A percentile compares a stretch with the other conserved stretches of the same genome.
These are phyloP conservation scores for Heliangelus exortis DNA, from an alignment of 2,797 vertebrate genomes.

Conservation along the genomic window DNA sequence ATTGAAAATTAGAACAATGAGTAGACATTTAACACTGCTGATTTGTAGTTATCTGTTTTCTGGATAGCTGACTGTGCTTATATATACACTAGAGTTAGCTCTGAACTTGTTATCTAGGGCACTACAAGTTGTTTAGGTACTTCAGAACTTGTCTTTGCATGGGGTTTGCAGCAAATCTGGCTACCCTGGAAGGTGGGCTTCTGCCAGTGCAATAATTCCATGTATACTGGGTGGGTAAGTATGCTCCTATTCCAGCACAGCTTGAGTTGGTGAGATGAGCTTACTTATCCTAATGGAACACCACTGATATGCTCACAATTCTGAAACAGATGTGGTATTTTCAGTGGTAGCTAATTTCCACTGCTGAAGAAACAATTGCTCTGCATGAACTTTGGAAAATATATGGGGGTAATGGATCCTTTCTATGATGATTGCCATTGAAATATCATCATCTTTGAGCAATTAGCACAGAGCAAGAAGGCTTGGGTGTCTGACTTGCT, in stretches of 20 bases:
- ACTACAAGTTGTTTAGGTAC: background rate
- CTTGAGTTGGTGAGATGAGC: background rate
- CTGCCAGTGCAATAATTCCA: background rate
- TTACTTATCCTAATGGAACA: background rate
- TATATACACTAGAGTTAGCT: accelerated
- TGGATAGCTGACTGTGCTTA: background rate
- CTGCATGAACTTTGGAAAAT: background rate
- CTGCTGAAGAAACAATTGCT: background rate
- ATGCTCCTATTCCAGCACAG: background rate
- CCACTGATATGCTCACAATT: background rate
- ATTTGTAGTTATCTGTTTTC: background rate
- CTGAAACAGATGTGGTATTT: background rate
- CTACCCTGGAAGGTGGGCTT: background rate
- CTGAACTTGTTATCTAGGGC: background rate
- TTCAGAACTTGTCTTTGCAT: background rate
- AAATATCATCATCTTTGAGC: background rate
- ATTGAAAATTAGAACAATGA: background rate
- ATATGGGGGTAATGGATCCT: background rate
- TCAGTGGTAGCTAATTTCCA: background rate
- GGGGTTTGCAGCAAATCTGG: background rate
- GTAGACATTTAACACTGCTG: background rate
- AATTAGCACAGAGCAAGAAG: background rate
- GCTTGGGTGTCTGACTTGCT: background rate
- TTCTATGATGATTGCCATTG: background rate
- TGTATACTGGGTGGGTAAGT: background rate